Evolutionary conservation across 2,797 vertebrate species (phyloP), one percentile per base, ranked within the genome.

Genomic region (Erpetoichthys calabaricus): DNA sequence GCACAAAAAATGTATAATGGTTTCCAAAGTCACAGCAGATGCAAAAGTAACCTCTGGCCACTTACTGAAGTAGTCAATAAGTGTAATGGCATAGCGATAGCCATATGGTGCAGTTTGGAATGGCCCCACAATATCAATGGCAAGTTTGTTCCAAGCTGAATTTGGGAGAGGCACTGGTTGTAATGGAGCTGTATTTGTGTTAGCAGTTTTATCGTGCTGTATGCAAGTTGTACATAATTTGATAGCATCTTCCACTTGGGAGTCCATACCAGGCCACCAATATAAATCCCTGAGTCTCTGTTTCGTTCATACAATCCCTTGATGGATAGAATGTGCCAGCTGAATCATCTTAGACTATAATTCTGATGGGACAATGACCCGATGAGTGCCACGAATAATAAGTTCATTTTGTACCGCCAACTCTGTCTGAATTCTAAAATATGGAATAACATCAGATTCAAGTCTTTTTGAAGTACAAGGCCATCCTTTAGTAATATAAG

Each of bases 251-350:
- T 63, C 46, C 2, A 63, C 51, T 47, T 50, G 50, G 7, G 42
- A n/a, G 56, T 51, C 60, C 2, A 63, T 3, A 4, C 62, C 64
- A 25, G 25, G 25, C 25, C 25, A 25, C 25, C 25, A 25, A 25
- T 25, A 25, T 25, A 25, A 25, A 25, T 25, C 25, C 25, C 25
- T 25, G 2, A 25, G 25, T 25, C 25, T 25, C 25, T 25, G 25
- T 45, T 65, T 60, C 47, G 58, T 63, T 9, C 44, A 7, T 1
- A 62, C 60, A 4, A 57, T 59, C 2, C 60, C 60, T 7, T 65
- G 58, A 44, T 62, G 57, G 9, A 45, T 6, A 8, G 56, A 41
- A 51, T 61, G 59, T 9, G 57, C 59, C 10, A 59, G 44, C 7
- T 25, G 5, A 6, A 59, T 8, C 4, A 60, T 5, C 2, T 45